phyloP scores from a whole-genome alignment of 2,113 vertebrate genomes.

The Salminus brasiliensis region DNA sequence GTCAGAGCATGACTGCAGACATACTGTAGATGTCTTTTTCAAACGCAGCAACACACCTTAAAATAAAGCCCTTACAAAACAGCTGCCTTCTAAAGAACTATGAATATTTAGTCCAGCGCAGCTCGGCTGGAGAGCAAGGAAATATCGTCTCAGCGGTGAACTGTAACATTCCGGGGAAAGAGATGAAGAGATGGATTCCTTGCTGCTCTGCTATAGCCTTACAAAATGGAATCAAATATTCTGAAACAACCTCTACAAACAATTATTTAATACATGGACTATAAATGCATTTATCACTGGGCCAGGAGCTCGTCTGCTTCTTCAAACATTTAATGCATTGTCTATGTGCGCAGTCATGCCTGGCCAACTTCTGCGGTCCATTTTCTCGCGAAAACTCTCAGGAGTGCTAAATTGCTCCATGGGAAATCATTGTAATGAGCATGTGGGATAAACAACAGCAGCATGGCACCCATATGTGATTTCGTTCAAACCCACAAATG shows the following conservation, averaged over 20 bases:
- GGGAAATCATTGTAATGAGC: slow-evolving; percentile 14
- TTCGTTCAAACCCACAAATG: background rate
- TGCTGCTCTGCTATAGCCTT: background rate
- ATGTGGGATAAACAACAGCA: slow-evolving; percentile 4
- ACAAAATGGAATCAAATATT: background rate
- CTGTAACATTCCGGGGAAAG: background rate
- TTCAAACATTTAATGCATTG: background rate
- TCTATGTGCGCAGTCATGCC: background rate
- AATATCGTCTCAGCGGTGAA: background rate
- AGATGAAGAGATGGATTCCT: background rate
- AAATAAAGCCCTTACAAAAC: background rate
- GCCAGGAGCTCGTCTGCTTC: background rate
- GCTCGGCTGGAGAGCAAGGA: background rate
- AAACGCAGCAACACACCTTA: background rate
- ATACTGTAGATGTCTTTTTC: slow-evolving; percentile 5
- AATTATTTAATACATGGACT: background rate
- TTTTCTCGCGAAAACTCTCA: background rate
- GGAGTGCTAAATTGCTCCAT: slow-evolving; percentile 3
- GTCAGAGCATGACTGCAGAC: background rate
- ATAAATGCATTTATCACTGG: background rate
- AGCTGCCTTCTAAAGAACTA: background rate
- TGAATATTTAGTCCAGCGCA: background rate
- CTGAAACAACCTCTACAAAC: background rate
- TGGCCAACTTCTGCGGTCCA: background rate
- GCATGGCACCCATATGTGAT: background rate